Evolutionary conservation across 2,888 invertebrate genomes (phyloP), one percentile per base, ranked within the genome.

Genomic region (Quadroppia sp.): DNA sequence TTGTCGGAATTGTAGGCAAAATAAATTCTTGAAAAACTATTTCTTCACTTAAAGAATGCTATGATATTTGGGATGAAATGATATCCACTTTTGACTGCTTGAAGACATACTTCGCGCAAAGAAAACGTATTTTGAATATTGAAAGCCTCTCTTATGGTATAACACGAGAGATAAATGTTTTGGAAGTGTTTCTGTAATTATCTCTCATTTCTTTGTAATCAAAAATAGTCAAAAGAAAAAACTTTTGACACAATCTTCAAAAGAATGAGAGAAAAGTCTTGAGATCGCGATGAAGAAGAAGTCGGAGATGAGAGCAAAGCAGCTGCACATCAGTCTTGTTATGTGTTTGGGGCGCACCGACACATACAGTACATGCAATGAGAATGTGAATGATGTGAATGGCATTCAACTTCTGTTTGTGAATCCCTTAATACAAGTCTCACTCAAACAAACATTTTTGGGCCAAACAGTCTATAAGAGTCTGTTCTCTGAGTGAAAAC

Each of bases 361-460:
- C 45, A n/a, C 50, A 50, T 17, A 36, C 6, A 7, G 36, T 36
- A 50, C 50, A 50, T n/a, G 20, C 50, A 17, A 15, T 50, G 20
- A n/a, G 50, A 50, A 50, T 50, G 23, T 56, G 30, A 59, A 30
- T 28, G 50, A 17, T 6, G 17, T 50, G 7, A 50, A 9, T 50
- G 59, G 59, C 30, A 59, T 59, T 59, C 59, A n/a, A 59, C 59
- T 59, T 28, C 59, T 59, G 59, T 25, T 28, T 30, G 59, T 59
- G 30, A 59, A 59, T 32, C 20, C 11, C 30, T 9, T 30, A 4
- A 7, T 7, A 59, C 9, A 59, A 59, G 59, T 30, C 59, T 59
- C 28, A 59, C 59, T 17, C 6, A 15, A 50, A 20, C n/a, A 50
- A 50, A 50, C 36, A 50, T 50, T 50, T 50, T 50, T 50, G 20